Evolutionary conservation across 2,888 invertebrate species (phyloP), one percentile per base, ranked within the genome.

Genomic region (Lymantria dispar): DNA sequence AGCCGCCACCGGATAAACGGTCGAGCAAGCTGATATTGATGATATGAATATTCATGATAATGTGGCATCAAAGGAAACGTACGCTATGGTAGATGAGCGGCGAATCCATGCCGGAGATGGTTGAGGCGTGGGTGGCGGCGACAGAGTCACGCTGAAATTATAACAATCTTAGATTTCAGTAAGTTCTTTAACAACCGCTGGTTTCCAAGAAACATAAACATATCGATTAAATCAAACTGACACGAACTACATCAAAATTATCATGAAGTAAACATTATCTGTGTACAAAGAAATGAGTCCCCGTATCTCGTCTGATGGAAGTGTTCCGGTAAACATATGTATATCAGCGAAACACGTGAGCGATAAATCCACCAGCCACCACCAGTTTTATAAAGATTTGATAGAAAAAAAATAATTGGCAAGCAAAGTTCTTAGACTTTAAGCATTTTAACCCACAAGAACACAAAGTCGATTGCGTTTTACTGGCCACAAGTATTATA

Each of bases 81-180:
- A 83, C 82, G 70, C 68, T 64, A 80, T 58, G 57, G 62, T 54
- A 61, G 74, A 77, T 60, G 72, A 75, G 70, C 82, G 79, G 47
- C 75, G 80, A 52, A 73, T 62, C 81, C 81, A 83, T 58, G 78
- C 69, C 54, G 77, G 78, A 45, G 73, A 70, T 50, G 74, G 67
- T 50, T 69, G 76, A 45, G 75, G 71, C 50, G 77, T 73, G 62
- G 69, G 47, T 55, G 77, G 76, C 70, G 74, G 70, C 69, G 76
- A 76, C 72, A 78, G 64, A 66, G 64, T 61, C 60, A 72, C 70
- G 68, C 81, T 81, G 80, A 76, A 83, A 82, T 70, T 60, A 72
- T 59, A 76, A 78, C 68, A 78, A 72, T 69, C 52, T 66, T 56
- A 39, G 55, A 64, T 71, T 71, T 73, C 62, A 75, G 68, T 68